Percentiles rank a stretch among this genome's conserved stretches.
Evolutionary conservation across 2,888 invertebrate species (phyloP).

Genomic region (Prenolepis imparis): DNA sequence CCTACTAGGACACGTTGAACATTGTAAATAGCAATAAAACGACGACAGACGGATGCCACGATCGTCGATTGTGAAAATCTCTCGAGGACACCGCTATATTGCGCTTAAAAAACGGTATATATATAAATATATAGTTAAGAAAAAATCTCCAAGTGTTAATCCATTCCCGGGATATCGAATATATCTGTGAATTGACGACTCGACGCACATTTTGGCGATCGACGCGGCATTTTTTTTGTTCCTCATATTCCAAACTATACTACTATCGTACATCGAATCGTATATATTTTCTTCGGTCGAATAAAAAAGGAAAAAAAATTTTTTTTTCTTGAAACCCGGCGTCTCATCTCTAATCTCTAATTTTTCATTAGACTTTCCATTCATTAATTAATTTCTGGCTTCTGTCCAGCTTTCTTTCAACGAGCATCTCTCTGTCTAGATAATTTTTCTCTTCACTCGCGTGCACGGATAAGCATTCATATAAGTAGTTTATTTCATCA

Average conservation of each 20-base stretch:
- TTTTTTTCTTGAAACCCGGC: not conserved
- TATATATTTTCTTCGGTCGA: not conserved
- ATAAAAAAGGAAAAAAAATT: not conserved
- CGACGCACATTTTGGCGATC: not conserved
- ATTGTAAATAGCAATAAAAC: conserved; percentile 51
- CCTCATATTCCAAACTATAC: not conserved
- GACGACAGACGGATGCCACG: conserved; percentile 46
- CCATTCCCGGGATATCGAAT: conserved; percentile 27
- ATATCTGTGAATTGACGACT: conserved; percentile 21
- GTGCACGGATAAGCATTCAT: not conserved
- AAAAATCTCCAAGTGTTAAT: conserved; percentile 15
- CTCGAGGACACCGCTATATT: conserved; percentile 25
- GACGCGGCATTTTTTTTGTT: not conserved
- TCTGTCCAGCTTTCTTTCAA: conserved; percentile 6
- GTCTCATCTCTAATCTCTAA: not conserved
- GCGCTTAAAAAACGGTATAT: not conserved
- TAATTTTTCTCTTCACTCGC: not conserved
- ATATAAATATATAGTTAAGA: conserved; percentile 12
- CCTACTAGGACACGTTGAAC: conserved; percentile 45
- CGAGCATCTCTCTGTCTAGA: not conserved
- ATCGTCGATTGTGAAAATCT: conserved; percentile 51
- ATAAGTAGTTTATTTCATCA: not conserved
- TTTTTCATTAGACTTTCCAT: not conserved
- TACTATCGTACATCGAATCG: conserved; percentile 1
- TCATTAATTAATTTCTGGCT: not conserved